phyloP scores from a whole-genome alignment of 2,113 vertebrate genomes.

The Pholis gunnellus region DNA sequence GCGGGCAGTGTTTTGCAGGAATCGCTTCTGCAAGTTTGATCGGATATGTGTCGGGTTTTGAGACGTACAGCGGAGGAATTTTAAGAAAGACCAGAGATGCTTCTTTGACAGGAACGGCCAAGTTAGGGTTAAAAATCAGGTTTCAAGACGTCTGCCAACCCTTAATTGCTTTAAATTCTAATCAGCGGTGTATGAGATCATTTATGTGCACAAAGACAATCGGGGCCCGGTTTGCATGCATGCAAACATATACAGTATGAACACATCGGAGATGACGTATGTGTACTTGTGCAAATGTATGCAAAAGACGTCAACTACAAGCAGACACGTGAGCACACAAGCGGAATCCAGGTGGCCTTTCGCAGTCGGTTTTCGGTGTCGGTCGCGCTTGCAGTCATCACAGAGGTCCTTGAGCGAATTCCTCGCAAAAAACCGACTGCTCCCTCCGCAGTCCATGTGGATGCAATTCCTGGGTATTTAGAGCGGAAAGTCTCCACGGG shows the following conservation, averaged over 20 bases:
- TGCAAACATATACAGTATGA: neutral
- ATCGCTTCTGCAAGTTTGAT: neutral
- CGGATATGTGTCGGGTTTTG: neutral
- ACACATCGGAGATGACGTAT: neutral
- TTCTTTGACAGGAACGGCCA: neutral
- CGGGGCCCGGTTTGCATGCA: neutral
- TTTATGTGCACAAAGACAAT: neutral
- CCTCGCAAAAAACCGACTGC: slow-evolving; percentile 33
- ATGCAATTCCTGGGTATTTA: slow-evolving; percentile 74
- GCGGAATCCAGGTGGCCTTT: slow-evolving; percentile 29
- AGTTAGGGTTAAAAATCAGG: neutral
- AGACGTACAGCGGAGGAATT: neutral
- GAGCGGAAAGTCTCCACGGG: slow-evolving; percentile 78
- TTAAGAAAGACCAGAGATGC: neutral
- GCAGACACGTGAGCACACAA: slow-evolving; percentile 22
- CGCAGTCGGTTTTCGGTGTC: slow-evolving; percentile 27
- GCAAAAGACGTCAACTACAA: neutral
- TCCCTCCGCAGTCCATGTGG: slow-evolving; percentile 66
- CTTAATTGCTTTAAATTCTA: neutral
- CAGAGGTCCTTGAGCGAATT: slow-evolving; percentile 51
- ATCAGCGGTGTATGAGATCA: neutral
- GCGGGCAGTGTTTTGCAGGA: neutral
- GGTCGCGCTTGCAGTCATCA: slow-evolving; percentile 9
- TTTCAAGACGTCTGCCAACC: neutral
- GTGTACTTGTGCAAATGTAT: slow-evolving; percentile 4